Evolutionary conservation across 2,888 invertebrate genomes (phyloP).

Genomic region (Archips crataeganus): DNA sequence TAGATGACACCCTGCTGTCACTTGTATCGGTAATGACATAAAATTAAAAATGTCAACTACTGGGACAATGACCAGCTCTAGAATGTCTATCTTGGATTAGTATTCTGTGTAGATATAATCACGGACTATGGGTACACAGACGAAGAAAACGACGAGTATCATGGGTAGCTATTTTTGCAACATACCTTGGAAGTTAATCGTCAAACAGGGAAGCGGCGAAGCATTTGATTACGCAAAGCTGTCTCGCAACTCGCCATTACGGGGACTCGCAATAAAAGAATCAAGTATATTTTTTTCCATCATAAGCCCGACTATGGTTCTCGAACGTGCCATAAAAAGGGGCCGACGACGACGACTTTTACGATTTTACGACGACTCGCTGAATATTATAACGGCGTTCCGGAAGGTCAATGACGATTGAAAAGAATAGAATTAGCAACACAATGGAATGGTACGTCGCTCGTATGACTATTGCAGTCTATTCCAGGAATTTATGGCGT

Average conservation of each 20-base stretch:
- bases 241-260: conserved; percentile 18
- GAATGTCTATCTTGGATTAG: too few relatives aligned
- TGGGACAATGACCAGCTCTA: too few relatives aligned
- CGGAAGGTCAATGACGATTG: conserved; percentile 59
- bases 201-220: conserved; percentile 5
- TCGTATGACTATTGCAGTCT: conserved; percentile 60
- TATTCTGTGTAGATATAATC: too few relatives aligned
- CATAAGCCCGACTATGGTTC: conserved; percentile 28
- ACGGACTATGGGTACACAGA: too few relatives aligned
- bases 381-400: conserved; percentile 56
- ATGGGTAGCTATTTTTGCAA: neutral
- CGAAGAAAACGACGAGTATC: neutral
- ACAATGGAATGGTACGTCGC: conserved; percentile 71
- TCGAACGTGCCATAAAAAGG: conserved; percentile 33
- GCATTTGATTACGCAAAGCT: conserved; percentile 25
- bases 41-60: too few relatives aligned
- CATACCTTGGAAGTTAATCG: neutral
- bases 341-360: conserved; percentile 41
- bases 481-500: conserved; percentile 10
- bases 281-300: conserved; percentile 31
- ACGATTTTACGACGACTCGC: conserved; percentile 49
- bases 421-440: conserved; percentile 72
- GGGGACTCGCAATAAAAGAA: conserved; percentile 23
- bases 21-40: too few relatives aligned
- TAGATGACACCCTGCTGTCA: too few relatives aligned